These are phyloP conservation scores for Ceraclea dissimilis DNA, from an alignment of 2,888 invertebrate species.

Conservation along the genomic window DNA sequence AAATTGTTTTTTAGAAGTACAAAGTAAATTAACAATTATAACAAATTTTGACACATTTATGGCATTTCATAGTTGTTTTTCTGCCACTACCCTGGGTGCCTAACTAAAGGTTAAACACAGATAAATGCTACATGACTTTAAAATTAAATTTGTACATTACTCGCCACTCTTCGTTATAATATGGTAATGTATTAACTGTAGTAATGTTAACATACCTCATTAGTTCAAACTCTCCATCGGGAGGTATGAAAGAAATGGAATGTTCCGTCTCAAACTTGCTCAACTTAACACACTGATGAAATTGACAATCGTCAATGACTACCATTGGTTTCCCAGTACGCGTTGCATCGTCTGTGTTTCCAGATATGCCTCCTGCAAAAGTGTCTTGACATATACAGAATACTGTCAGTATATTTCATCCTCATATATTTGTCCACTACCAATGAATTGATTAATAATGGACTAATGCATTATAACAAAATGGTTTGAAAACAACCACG, in stretches of 20 bases:
- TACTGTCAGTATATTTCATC: slow-evolving; percentile 5
- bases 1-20: no score
- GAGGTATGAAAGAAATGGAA: slow-evolving; percentile 99
- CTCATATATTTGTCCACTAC: neutral
- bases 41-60: no score
- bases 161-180: no score
- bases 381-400: slow-evolving; percentile 14
- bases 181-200: no score
- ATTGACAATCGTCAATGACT: slow-evolving; percentile 99
- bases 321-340: slow-evolving; percentile 96
- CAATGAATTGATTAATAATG: neutral
- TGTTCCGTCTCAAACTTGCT: slow-evolving; percentile 99
- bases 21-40: no score
- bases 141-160: no score
- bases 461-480: neutral
- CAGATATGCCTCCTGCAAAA: slow-evolving; percentile 52
- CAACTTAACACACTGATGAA: slow-evolving; percentile 99
- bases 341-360: slow-evolving; percentile 70
- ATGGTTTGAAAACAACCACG: neutral
- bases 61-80: no score
- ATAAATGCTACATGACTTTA: no score
- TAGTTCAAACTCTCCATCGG: slow-evolving; percentile 98
- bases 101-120: no score
- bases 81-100: no score
- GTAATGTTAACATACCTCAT: slow-evolving; percentile 77